phyloP scores from a whole-genome alignment of 2,113 vertebrate genomes.

The Callionymus lyra region DNA sequence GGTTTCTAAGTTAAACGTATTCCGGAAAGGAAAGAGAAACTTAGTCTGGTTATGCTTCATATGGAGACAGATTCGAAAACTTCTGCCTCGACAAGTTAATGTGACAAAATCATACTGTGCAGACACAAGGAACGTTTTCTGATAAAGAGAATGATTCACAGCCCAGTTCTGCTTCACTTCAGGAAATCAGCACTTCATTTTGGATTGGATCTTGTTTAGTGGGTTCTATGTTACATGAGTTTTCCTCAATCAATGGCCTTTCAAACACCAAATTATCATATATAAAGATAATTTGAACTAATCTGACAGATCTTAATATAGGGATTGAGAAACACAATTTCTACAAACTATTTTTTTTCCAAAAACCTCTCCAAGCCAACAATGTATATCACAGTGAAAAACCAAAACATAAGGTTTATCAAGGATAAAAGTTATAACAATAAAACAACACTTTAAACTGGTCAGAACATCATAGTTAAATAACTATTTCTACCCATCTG shows the following conservation, averaged over 20 bases:
- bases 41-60: slow-evolving; percentile 53
- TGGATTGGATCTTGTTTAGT: slow-evolving; percentile 36
- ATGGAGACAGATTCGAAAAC: slow-evolving; percentile 48
- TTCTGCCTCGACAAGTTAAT: slow-evolving; percentile 59
- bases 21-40: slow-evolving; percentile 14
- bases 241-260: slow-evolving; percentile 29
- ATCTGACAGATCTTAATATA: too few relatives aligned
- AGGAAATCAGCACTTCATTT: slow-evolving; percentile 48
- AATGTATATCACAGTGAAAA: too few relatives aligned
- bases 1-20: slow-evolving; percentile 21
- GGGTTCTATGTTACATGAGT: slow-evolving; percentile 32
- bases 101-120: slow-evolving; percentile 33
- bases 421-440: too few relatives aligned
- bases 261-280: too few relatives aligned
- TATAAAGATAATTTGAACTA: too few relatives aligned
- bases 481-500: too few relatives aligned
- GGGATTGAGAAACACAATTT: too few relatives aligned
- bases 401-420: too few relatives aligned
- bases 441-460: too few relatives aligned
- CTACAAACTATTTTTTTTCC: too few relatives aligned
- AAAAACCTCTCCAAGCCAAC: too few relatives aligned
- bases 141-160: slow-evolving; percentile 16
- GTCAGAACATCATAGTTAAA: too few relatives aligned
- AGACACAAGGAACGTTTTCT: slow-evolving; percentile 26
- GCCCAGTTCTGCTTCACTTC: slow-evolving; percentile 31